Evolutionary conservation across 1,140 invertebrate species (phyloP).

Genomic region (Lepidotrigona ventralis): DNA sequence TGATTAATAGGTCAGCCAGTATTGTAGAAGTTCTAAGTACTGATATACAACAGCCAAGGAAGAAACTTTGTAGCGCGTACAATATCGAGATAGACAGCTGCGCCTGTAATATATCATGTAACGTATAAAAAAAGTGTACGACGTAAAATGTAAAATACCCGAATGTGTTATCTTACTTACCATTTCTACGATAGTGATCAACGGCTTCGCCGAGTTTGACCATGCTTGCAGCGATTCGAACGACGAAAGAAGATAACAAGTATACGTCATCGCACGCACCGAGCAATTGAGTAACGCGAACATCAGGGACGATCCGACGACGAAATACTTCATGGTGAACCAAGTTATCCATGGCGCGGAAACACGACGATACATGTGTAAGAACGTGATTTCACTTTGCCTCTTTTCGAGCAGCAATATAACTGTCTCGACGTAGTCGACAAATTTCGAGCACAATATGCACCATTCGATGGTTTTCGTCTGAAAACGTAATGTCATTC

Average conservation of each 20-base stretch:
- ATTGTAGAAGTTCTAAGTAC: too few relatives aligned
- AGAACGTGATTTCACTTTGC: constrained; percentile 9
- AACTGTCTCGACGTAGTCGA: not conserved
- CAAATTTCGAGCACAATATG: not conserved
- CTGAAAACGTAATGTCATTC: not conserved
- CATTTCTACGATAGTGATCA: constrained; percentile 16
- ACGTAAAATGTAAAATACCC: not conserved
- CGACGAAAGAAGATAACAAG: constrained; percentile 2
- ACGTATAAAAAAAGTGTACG: too few relatives aligned
- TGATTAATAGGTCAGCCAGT: too few relatives aligned
- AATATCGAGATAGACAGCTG: too few relatives aligned
- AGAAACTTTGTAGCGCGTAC: too few relatives aligned
- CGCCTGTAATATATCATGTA: too few relatives aligned
- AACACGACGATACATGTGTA: constrained; percentile 37
- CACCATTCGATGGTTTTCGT: not conserved
- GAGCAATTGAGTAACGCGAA: not conserved
- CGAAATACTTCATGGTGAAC: not conserved
- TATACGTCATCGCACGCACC: constrained; percentile 40
- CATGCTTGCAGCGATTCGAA: not conserved
- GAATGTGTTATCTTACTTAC: not conserved
- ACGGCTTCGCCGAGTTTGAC: not conserved
- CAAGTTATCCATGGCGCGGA: not conserved
- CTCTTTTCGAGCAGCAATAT: constrained; percentile 30
- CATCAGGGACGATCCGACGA: not conserved
- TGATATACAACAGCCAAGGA: too few relatives aligned